Evolutionary conservation across 2,113 vertebrate species (phyloP), one percentile per base, ranked within the genome.

Genomic region (Ciconia stormi): DNA sequence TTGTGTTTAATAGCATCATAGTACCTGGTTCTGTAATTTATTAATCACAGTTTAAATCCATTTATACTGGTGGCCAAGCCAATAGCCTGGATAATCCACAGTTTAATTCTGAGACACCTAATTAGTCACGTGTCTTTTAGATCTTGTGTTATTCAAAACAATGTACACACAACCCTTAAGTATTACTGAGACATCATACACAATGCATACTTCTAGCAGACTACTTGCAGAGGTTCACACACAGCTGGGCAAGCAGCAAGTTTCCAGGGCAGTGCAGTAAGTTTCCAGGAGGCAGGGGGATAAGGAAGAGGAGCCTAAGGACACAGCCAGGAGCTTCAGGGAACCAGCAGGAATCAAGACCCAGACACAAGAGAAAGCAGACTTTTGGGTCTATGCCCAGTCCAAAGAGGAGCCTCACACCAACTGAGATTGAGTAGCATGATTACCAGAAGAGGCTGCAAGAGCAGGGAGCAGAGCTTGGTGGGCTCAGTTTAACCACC

Each of bases 371-470:
- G n/a, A 84, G 46, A 53, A 1, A 49, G 21, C 9, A 76, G 8
- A 67, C 27, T 77, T 85, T 29, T 86, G 58, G 62, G 67, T 67
- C 72, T 47, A 34, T 27, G 12, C 9, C 19, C 61, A 92, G 20
- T 3, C 14, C 38, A 40, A 55, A 81, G 44, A 80, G 16, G 16
- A 91, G 52, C 32, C 26, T n/a, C 63, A 30, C 44, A 65, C 62
- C 82, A 76, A 5, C 4, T 13, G 27, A 50, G 40, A 62, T 2
- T 17, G 38, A 86, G 38, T 3, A 69, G 49, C 25, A n/a, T 2
- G 15, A 58, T 44, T 70, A 84, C 80, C 63, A 89, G 91, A 94
- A 92, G 38, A 96, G 83, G 93, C 72, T 97, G 91, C 91, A 95
- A 92, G 94, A 96, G 90, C 82, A 90, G 82, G 46, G 69, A 91